phyloP scores from a whole-genome alignment of 1,140 invertebrate genomes.

The Conus ventricosus region DNA sequence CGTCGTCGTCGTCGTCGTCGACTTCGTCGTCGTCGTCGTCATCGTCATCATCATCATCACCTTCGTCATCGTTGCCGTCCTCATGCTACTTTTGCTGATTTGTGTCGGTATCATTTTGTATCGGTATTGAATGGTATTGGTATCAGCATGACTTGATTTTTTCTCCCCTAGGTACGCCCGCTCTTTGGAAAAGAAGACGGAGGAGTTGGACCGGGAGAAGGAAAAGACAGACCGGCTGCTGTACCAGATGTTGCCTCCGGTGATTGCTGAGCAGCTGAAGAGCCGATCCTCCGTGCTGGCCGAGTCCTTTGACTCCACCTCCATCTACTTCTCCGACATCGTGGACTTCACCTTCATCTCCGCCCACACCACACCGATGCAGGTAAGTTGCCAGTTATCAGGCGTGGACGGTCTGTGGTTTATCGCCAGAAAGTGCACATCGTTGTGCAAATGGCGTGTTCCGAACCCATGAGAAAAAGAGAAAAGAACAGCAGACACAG shows the following conservation, averaged over 20 bases:
- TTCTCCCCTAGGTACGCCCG: conserved; percentile 21
- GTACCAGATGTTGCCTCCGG: conserved; percentile 62
- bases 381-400: conserved; percentile 31
- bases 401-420: no score
- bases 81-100: no score
- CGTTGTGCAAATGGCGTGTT: no score
- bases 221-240: conserved; percentile 56
- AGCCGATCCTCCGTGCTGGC: conserved; percentile 48
- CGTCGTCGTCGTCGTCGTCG: no score
- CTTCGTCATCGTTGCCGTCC: no score
- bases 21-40: no score
- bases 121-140: no score
- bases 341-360: conserved; percentile 87
- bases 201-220: conserved; percentile 58
- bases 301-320: conserved; percentile 55
- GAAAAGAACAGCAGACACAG: no score
- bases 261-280: conserved; percentile 56
- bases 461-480: no score
- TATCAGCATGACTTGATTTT: not conserved
- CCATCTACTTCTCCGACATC: conserved; percentile 90
- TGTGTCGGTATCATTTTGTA: no score
- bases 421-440: no score
- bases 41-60: no score
- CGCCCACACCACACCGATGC: conserved; percentile 86
- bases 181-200: conserved; percentile 48